Evolutionary conservation across 2,113 vertebrate species (phyloP).

Genomic region (Rutilus rutilus): DNA sequence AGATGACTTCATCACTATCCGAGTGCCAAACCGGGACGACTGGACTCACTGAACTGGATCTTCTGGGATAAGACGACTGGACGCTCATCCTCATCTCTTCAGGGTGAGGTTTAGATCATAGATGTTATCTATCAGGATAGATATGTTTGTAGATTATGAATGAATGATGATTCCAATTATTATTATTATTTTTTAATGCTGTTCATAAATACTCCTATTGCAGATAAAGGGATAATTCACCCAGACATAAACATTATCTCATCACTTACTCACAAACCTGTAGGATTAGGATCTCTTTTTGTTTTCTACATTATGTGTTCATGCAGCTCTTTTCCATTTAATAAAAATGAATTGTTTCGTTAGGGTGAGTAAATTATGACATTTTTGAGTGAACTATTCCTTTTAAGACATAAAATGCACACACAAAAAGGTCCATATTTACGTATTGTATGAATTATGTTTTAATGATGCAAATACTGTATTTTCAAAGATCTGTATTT

Average conservation of each 20-base stretch:
- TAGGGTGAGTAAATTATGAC: neutral
- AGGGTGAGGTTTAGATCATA: neutral
- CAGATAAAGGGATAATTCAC: neutral
- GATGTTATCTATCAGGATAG: neutral
- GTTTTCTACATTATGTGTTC: neutral
- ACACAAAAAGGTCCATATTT: neutral
- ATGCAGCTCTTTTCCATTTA: neutral
- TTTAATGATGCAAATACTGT: neutral
- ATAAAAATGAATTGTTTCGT: too few species aligned
- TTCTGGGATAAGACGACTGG: neutral
- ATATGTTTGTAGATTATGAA: neutral
- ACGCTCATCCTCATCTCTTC: constrained; percentile 11
- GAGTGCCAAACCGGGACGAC: neutral
- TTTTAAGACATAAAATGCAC: neutral
- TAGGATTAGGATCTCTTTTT: neutral
- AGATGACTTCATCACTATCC: neutral
- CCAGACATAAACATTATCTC: neutral
- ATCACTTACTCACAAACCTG: neutral
- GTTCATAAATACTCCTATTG: neutral
- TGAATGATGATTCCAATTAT: too few species aligned
- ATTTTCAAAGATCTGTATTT: neutral
- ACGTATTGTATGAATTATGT: neutral
- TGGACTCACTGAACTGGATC: neutral
- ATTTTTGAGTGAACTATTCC: neutral
- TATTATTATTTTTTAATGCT: neutral